Conservation (phyloP, 2,113 vertebrate species). For the Paradoxurus hermaphroditus region DNA sequence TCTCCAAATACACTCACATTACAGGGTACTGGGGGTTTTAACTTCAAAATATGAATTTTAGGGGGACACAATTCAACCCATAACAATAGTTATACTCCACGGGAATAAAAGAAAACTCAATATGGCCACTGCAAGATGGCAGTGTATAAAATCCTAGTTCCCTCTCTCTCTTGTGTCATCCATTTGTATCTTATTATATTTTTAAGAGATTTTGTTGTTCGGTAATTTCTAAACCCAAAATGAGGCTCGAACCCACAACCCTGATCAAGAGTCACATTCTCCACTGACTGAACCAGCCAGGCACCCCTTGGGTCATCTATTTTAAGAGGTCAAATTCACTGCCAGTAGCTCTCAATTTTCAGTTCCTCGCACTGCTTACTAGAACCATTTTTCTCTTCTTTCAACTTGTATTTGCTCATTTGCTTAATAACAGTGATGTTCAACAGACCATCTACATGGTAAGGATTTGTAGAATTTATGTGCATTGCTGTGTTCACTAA, state of each 20-base stretch:
- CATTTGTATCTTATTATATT: background rate
- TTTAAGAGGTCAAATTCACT: conserved; percentile 13
- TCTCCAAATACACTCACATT: background rate
- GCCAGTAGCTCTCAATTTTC: conserved; percentile 10
- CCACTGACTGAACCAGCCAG: background rate
- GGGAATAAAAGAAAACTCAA: background rate
- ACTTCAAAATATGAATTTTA: background rate
- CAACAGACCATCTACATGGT: background rate
- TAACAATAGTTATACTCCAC: background rate
- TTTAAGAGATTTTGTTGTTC: background rate
- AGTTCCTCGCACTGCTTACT: background rate
- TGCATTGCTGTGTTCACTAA: background rate
- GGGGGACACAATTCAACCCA: background rate
- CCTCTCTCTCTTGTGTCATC: background rate
- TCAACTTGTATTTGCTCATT: background rate
- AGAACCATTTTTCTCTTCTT: conserved; percentile 9
- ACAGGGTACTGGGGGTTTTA: background rate
- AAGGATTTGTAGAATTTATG: background rate
- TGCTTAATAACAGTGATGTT: background rate
- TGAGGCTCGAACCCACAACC: background rate
- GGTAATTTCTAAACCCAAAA: background rate
- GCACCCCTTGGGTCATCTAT: background rate
- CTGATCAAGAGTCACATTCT: background rate
- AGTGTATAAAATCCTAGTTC: background rate
- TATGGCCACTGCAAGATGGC: background rate